Base-by-base conservation (phyloP, 2,888 invertebrate genomes). In the Shargacucullia verbasci region DNA sequence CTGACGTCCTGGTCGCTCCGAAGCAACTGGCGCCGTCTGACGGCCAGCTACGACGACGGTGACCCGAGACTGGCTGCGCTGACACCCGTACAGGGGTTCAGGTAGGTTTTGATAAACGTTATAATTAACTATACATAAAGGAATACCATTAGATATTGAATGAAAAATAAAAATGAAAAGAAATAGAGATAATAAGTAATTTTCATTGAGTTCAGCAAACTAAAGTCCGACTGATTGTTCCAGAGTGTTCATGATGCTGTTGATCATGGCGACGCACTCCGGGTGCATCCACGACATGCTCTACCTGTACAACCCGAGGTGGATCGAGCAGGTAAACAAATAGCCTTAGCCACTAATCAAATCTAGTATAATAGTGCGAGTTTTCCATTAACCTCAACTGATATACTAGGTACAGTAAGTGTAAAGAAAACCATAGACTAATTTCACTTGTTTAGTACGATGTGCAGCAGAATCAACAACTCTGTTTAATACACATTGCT, bases 1-100 rank as follows among this genome's bases (percentile, higher is more conserved):
- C 40, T 90, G 53, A 54, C 62, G 38, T 65, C 80, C 25, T 91
- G 90, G 90, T 90, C 90, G 0, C 0, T 88, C 5, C 77, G 80
- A 6, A 63, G 52, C 20, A 91, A 90, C 80, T 89, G 88, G 86
- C 73, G 69, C 0, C 81, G 86, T 0, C 80, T 91, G 52, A 79
- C 79, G 0, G 76, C 81, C 2, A 62, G 66, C 0, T 72, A 83
- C 59, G 84, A 83, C 7, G 80, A 81, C 11, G 83, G 83, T 0
- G 87, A 89, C 71, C 83, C 85, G 1, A 73, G 82, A 0, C 74
- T 84, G 3, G 55, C 77, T 0, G 81, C 84, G 0, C 79, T 90
- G 0, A 54, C 72, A 0, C 84, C 89, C 0, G 69, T 89, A 7
- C 87, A 89, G 47, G 90, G 90, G 0, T 7, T 84, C 34, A 80